A percentile compares a stretch with the other conserved stretches of the same genome.
Conservation (phyloP, 2,888 invertebrate species). For the Hyppa rectilinea region DNA sequence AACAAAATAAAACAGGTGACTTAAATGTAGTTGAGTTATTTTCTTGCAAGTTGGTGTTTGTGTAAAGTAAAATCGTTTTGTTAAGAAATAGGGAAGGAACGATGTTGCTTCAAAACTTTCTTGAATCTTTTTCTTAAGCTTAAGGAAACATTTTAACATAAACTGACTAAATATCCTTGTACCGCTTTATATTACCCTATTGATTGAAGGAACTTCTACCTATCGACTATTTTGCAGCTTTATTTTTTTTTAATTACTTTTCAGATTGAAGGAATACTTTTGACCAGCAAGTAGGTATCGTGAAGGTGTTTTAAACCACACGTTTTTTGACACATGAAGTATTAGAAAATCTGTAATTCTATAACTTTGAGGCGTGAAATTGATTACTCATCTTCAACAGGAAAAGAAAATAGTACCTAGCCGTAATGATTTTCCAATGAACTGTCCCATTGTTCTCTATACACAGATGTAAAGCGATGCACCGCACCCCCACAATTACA, state of each 20-base stretch:
- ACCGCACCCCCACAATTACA: constrained; percentile 74
- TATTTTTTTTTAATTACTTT: background rate
- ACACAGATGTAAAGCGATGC: constrained; percentile 71
- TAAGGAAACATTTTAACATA: constrained; percentile 25
- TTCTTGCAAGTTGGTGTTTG: constrained; percentile 36
- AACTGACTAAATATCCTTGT: constrained; percentile 6
- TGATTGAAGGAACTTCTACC: background rate
- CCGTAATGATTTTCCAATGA: constrained; percentile 61
- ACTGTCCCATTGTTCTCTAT: constrained; percentile 57
- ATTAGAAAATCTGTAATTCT: background rate
- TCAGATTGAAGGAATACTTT: background rate
- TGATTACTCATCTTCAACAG: background rate
- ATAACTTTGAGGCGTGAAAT: too few species aligned
- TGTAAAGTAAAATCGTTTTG: constrained; percentile 30
- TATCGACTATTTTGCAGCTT: background rate
- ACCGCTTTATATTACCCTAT: background rate
- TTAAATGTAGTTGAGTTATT: constrained; percentile 55
- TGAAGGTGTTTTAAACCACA: background rate
- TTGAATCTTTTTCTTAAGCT: constrained; percentile 20
- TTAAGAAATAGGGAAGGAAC: constrained; percentile 26
- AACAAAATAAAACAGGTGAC: constrained; percentile 63
- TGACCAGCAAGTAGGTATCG: background rate
- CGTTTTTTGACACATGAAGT: background rate
- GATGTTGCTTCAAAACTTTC: constrained; percentile 33
- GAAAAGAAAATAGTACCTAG: constrained; percentile 8